These are phyloP conservation scores for Anas flavirostris DNA, from an alignment of 2,797 vertebrate species.

Conservation along the genomic window DNA sequence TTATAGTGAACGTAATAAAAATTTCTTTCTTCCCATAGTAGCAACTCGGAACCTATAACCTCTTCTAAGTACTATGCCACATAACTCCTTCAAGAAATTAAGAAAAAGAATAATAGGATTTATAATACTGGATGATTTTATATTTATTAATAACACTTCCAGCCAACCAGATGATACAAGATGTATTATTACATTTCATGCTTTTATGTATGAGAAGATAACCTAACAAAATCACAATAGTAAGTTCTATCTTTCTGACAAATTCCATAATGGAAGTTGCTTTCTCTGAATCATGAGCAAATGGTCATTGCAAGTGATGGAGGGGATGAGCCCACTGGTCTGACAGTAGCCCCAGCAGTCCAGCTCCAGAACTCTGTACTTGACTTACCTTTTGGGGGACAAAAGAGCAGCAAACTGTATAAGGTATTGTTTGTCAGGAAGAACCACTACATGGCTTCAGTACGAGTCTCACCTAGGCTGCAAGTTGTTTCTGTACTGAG, in stretches of 20 bases:
- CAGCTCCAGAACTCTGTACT: neutral
- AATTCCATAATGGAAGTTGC: neutral
- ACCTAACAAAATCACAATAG: neutral
- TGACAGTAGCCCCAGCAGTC: neutral
- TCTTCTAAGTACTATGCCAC: neutral
- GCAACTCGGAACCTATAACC: neutral
- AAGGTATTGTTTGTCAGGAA: neutral
- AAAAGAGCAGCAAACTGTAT: neutral
- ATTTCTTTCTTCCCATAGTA: neutral
- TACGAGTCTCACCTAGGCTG: neutral
- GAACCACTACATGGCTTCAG: neutral
- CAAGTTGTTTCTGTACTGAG: neutral
- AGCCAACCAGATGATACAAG: neutral
- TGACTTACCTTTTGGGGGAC: neutral
- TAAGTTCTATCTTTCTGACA: neutral
- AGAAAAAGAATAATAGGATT: neutral
- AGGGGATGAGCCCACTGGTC: neutral
- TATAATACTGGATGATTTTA: neutral
- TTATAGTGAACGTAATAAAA: neutral
- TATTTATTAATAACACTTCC: neutral
- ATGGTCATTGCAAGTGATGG: neutral
- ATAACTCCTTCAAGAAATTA: neutral
- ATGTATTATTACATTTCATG: constrained; percentile 2
- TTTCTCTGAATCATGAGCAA: neutral
- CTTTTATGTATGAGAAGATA: neutral